phyloP scores from a whole-genome alignment of 2,888 invertebrate genomes.

The Clusia tigrina region DNA sequence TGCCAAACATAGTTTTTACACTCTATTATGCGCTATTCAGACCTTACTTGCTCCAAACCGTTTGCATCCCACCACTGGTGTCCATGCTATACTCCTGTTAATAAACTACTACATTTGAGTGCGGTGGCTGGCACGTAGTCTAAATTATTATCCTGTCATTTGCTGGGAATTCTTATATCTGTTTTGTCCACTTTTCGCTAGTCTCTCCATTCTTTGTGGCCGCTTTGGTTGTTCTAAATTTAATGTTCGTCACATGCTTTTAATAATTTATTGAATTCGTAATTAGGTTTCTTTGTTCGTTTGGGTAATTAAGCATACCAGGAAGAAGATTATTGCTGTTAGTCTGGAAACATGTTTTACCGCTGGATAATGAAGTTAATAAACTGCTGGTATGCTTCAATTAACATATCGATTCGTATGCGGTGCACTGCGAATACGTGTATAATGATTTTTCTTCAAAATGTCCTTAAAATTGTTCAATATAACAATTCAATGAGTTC shows the following conservation, averaged over 20 bases:
- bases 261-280: neutral
- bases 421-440: no score
- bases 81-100: neutral
- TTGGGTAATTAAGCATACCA: neutral
- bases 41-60: neutral
- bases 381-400: no score
- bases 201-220: no score
- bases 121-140: neutral
- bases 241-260: neutral
- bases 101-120: no score
- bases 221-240: neutral
- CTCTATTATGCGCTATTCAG: neutral
- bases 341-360: no score
- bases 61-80: neutral
- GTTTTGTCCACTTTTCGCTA: neutral
- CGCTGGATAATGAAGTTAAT: no score
- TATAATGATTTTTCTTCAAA: no score
- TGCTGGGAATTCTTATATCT: neutral
- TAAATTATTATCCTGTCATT: slow-evolving; percentile 9
- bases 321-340: no score
- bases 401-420: no score
- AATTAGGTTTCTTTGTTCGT: neutral
- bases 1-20: no score
- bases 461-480: no score
- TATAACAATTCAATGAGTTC: no score